Evolutionary conservation across 2,888 invertebrate species (phyloP), one percentile per base, ranked within the genome.

Genomic region (Cylloceria caligata): DNA sequence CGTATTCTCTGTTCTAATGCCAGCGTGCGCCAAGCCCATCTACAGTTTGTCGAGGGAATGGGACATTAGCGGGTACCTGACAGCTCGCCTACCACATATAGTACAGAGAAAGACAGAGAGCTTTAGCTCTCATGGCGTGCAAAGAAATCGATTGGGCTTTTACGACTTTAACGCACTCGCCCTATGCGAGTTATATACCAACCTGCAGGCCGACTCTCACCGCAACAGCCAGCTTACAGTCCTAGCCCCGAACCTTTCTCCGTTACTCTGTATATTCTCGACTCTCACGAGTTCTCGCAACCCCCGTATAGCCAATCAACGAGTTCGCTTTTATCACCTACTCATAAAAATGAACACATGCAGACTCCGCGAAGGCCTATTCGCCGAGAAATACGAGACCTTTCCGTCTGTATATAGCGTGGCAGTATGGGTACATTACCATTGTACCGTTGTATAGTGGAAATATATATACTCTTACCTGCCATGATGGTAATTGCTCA

Each of bases 61-160:
- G 69, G 45, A 62, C 72, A 55, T 81, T 76, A 73, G 60, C 13
- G 60, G 57, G 52, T 52, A 68, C 34, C 72, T 45, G 72, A 60
- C 34, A 34, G 45, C 45, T 57, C 57, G 71, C 19, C 30, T 27
- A 69, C 39, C 69, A 49, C 55, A 11, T 19, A 64, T 36, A 34
- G 21, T 13, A 60, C 60, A 30, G 55, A 21, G 49, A 21, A 21
- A 49, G 49, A 47, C 5, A 7, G 49, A 21, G 39, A 49, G 30
- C 60, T 81, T 55, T 30, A 21, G 42, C 62, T 64, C 52, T 30
- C 52, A 30, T n/a, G n/a, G 30, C 49, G 11, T 36, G 21, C 36
- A 60, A 69, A 78, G 78, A 65, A 78, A 81, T 81, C 78, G 81
- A 81, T 81, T 55, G 81, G 45, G 47, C 68, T 81, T 77, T 81